Evolutionary conservation across 1,140 invertebrate genomes (phyloP), one percentile per base, ranked within the genome.

Genomic region (Caerostris darwini): DNA sequence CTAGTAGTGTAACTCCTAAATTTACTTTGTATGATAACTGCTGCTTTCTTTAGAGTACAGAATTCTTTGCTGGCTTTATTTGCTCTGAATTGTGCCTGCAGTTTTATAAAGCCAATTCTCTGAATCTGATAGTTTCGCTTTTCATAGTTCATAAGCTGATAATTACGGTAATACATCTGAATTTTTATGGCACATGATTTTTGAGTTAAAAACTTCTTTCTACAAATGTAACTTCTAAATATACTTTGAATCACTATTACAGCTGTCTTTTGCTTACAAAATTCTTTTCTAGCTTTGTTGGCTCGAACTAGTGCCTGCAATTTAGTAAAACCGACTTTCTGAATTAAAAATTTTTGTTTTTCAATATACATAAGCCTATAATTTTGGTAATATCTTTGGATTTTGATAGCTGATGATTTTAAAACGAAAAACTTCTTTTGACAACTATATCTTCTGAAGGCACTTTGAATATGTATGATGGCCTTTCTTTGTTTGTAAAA

Each of bases 401-500:
- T 19, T 69, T 4, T 71, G 3, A 90, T 90, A 19, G 61, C 5
- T 7, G 88, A 54, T 89, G 94, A 95, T 7, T 88, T 88, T 7
- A 50, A 77, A 14, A 90, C 57, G 50, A 54, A 57, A 54, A 82
- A 94, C 17, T 34, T 56, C 64, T 88, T 94, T 50, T 50, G 90
- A 7, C 69, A 8, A 7, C 50, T 54, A 77, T 19, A 34, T 4
- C 71, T 7, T 4, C 82, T 54, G 12, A 85, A 2, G 17, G 7
- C 54, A 56, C 19, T 85, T 57, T 85, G 87, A 54, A 71, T 56
- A n/a, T 14, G 6, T 17, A 90, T 2, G n/a, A 54, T 8, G 71
- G 87, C 19, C 54, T 57, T 34, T 57, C 61, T 92, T 56, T 67
- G 17, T 34, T 58, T 85, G 17, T 17, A 12, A 57, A 58, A 85